phyloP scores from a whole-genome alignment of 92 coral and sea anemone species.

The Zoanthus sociatus region DNA sequence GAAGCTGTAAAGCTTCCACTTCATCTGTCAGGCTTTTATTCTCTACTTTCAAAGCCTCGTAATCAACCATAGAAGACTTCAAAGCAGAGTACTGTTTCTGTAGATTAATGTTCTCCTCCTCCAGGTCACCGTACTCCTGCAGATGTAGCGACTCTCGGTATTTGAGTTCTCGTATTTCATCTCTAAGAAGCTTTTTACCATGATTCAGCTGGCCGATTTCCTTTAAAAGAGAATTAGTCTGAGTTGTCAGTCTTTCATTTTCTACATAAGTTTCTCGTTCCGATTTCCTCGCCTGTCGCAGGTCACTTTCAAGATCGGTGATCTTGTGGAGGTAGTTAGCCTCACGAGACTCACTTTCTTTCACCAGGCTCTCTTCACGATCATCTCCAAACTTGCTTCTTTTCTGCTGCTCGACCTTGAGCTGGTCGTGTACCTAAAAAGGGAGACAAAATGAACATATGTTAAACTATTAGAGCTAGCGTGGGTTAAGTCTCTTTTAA shows the following conservation, averaged over 20 bases:
- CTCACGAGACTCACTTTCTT: constrained; percentile 98
- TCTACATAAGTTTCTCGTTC: constrained; percentile 85
- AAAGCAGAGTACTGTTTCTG: constrained; percentile 92
- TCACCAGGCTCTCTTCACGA: constrained; percentile 89
- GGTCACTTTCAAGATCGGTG: constrained; percentile 90
- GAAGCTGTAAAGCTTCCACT: constrained; percentile 87
- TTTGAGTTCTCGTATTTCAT: constrained; percentile 89
- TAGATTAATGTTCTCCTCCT: constrained; percentile 92
- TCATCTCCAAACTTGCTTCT: constrained; percentile 97
- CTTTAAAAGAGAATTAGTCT: constrained; percentile 75
- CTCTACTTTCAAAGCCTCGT: constrained; percentile 97
- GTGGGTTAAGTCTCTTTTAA: no score
- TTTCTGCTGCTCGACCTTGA: constrained; percentile 94
- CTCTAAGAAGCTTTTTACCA: constrained; percentile 79
- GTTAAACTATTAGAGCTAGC: no score
- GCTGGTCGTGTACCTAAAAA: constrained; percentile 87
- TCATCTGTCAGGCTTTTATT: constrained; percentile 94
- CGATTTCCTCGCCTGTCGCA: constrained; percentile 86
- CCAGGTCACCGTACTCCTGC: constrained; percentile 93
- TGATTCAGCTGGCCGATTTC: constrained; percentile 87
- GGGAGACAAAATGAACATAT: background rate
- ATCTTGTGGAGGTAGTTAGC: constrained; percentile 90
- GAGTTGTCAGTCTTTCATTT: constrained; percentile 83
- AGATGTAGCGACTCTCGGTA: constrained; percentile 79
- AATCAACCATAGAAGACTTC: constrained; percentile 91